Conservation (phyloP, 1,140 invertebrate genomes). For the Heterodera carotae region DNA sequence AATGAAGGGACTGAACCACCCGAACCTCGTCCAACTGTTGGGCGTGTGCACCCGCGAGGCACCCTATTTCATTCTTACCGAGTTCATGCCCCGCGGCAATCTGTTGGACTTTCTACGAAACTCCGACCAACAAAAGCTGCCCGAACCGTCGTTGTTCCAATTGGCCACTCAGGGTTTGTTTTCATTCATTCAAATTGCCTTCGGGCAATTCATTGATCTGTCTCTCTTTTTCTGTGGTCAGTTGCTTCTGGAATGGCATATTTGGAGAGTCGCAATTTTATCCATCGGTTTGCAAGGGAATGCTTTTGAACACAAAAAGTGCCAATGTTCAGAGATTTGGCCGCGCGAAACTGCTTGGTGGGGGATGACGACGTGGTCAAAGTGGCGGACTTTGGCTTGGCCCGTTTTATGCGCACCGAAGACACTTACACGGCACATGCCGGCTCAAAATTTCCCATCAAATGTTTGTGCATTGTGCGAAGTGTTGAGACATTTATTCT, state of each 20-base stretch:
- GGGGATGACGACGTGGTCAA: slow-evolving; percentile 91
- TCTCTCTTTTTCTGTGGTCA: slow-evolving; percentile 35
- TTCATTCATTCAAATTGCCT: not conserved
- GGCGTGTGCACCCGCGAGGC: slow-evolving; percentile 94
- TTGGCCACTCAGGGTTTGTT: slow-evolving; percentile 83
- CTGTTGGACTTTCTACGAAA: slow-evolving; percentile 90
- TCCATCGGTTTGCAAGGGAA: slow-evolving; percentile 77
- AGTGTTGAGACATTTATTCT: not conserved
- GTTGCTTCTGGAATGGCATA: slow-evolving; percentile 98
- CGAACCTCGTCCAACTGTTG: slow-evolving; percentile 93
- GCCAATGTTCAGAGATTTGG: slow-evolving; percentile 81
- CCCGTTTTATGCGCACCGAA: slow-evolving; percentile 86
- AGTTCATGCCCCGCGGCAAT: slow-evolving; percentile 96
- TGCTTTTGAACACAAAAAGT: not conserved
- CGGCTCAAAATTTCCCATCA: slow-evolving; percentile 88
- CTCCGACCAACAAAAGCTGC: slow-evolving; percentile 83
- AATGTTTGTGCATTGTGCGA: slow-evolving; percentile 74
- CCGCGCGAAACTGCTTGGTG: slow-evolving; percentile 88
- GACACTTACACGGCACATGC: slow-evolving; percentile 97
- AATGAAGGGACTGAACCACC: slow-evolving; percentile 99
- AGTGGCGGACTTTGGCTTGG: slow-evolving; percentile 93
- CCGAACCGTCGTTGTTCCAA: slow-evolving; percentile 92
- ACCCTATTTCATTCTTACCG: slow-evolving; percentile 98
- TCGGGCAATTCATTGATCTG: too few relatives aligned
- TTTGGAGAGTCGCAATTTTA: slow-evolving; percentile 90